These are phyloP conservation scores for Congeria kusceri DNA, from an alignment of 2,888 invertebrate genomes.

Conservation along the genomic window DNA sequence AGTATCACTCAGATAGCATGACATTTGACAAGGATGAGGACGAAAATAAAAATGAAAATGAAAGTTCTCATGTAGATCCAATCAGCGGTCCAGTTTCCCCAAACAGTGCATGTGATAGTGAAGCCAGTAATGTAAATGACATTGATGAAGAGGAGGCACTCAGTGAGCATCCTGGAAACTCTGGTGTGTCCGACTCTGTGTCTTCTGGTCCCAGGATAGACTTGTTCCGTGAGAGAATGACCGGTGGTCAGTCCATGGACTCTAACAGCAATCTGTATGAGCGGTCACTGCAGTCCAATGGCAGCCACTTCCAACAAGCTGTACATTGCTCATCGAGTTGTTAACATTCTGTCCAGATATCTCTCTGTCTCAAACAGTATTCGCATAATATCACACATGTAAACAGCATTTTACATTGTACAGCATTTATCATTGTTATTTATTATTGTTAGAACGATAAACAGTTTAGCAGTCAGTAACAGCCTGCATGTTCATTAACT, in stretches of 20 bases:
- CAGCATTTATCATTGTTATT: no score
- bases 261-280: conserved; percentile 4
- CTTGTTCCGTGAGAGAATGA: conserved; percentile 17
- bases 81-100: conserved; percentile 34
- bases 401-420: no score
- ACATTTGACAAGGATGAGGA: conserved; percentile 37
- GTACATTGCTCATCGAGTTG: conserved; percentile 34
- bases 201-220: conserved; percentile 21
- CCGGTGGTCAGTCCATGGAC: background rate
- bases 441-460: no score
- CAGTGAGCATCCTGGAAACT: background rate
- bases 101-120: conserved; percentile 40
- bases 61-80: conserved; percentile 38
- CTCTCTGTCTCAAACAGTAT: no score
- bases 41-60: conserved; percentile 8
- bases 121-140: conserved; percentile 41
- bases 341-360: conserved; percentile 1
- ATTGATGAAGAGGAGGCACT: conserved; percentile 27
- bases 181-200: background rate
- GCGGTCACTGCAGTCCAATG: conserved; percentile 10
- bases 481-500: no score
- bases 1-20: conserved; percentile 36
- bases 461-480: no score
- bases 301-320: conserved; percentile 23
- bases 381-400: no score